Evolutionary conservation across 2,797 vertebrate species (phyloP).

Genomic region (Molossus molossus): DNA sequence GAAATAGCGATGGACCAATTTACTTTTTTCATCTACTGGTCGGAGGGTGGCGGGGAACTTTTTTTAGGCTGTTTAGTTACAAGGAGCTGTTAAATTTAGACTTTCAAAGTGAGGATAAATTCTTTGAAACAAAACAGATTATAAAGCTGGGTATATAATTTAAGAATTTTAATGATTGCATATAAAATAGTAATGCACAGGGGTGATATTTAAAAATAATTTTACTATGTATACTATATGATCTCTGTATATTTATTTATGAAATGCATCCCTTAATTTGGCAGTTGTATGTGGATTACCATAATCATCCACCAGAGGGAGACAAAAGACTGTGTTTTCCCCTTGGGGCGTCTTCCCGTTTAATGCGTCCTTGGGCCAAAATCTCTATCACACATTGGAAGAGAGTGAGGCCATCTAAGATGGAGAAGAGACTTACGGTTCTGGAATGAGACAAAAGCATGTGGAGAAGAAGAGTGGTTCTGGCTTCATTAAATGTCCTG

Average conservation of each 20-base stretch:
- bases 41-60: not conserved
- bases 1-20: not conserved
- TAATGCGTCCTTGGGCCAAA: slow-evolving; percentile 39
- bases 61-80: slow-evolving; percentile 2
- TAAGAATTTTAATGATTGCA: slow-evolving; percentile 12
- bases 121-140: slow-evolving; percentile 67
- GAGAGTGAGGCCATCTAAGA: slow-evolving; percentile 38
- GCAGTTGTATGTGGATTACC: not conserved
- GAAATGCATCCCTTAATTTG: slow-evolving; percentile 8
- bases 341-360: not conserved
- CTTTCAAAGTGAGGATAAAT: slow-evolving; percentile 48
- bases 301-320: slow-evolving; percentile 80
- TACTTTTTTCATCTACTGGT: not conserved
- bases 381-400: not conserved
- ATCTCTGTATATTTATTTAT: slow-evolving; percentile 47
- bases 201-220: not conserved
- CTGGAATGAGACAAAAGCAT: slow-evolving; percentile 37
- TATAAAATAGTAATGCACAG: slow-evolving; percentile 24
- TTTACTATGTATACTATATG: not conserved
- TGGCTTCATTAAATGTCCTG: slow-evolving; percentile 41
- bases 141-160: not conserved
- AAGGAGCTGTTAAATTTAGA: slow-evolving; percentile 37
- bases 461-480: slow-evolving; percentile 1
- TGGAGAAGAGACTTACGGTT: slow-evolving; percentile 49
- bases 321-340: slow-evolving; percentile 73